Percentiles rank a stretch among this genome's conserved stretches.
Evolutionary conservation across 2,113 vertebrate species (phyloP).

Genomic region (Pygoscelis antarcticus): DNA sequence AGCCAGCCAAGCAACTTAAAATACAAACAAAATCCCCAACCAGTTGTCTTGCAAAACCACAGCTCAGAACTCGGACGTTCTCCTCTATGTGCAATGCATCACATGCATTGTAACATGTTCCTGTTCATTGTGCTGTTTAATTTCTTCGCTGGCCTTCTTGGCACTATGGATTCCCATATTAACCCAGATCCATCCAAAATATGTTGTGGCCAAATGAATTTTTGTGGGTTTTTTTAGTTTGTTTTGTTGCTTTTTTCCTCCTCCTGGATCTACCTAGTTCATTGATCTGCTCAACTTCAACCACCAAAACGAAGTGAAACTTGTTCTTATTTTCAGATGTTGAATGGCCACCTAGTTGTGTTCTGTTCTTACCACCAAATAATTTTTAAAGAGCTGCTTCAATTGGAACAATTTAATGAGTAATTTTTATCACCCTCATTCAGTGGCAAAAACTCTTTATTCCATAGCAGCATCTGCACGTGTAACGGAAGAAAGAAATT

Average conservation of each 20-base stretch:
- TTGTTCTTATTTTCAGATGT: not conserved
- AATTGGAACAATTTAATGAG: not conserved
- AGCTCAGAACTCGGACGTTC: not conserved
- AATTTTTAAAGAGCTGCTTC: not conserved
- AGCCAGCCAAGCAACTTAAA: not conserved
- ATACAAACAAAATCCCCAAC: not conserved
- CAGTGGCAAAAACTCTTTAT: not conserved
- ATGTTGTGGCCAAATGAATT: not conserved
- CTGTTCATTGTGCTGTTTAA: not conserved
- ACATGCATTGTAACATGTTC: not conserved
- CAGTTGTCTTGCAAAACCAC: not conserved
- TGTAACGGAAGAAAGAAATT: not conserved
- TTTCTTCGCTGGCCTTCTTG: not conserved
- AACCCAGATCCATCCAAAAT: not conserved
- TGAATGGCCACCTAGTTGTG: fast-evolving
- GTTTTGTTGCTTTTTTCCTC: not conserved
- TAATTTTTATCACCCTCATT: not conserved
- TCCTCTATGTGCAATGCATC: not conserved
- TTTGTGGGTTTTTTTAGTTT: not conserved
- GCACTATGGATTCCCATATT: not conserved
- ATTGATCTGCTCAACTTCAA: not conserved
- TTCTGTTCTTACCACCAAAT: not conserved
- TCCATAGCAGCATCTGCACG: not conserved
- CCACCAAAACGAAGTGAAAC: not conserved
- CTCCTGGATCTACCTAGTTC: not conserved